These are phyloP conservation scores for Eudemis profundana DNA, from an alignment of 2,888 invertebrate species.

Conservation along the genomic window DNA sequence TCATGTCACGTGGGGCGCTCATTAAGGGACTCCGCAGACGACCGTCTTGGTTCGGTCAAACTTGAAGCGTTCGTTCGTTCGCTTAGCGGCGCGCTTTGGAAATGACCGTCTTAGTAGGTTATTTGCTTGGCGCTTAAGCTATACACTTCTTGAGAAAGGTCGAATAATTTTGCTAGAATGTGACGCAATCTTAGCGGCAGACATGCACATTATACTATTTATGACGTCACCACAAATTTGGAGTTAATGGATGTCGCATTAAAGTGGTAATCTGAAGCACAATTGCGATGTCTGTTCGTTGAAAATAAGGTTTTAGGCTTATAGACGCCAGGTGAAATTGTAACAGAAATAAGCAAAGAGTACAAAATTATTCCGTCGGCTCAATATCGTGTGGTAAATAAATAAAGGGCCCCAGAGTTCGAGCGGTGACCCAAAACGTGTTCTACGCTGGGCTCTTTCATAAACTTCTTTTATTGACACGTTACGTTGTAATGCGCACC, in stretches of 20 bases:
- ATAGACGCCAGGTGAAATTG: not conserved
- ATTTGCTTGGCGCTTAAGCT: not conserved
- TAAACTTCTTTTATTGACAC: slow-evolving; percentile 63
- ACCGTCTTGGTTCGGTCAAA: not conserved
- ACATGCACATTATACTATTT: slow-evolving; percentile 7
- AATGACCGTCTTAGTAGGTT: not conserved
- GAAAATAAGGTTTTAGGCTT: slow-evolving; percentile 1
- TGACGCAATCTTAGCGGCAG: slow-evolving; percentile 19
- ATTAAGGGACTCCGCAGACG: slow-evolving; percentile 2
- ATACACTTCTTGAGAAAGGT: slow-evolving; percentile 12
- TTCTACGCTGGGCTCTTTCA: slow-evolving; percentile 51
- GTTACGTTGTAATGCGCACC: slow-evolving; percentile 59
- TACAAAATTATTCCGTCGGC: slow-evolving; percentile 43
- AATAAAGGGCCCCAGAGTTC: slow-evolving; percentile 48
- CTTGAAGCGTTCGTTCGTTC: not conserved
- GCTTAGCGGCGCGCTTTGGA: not conserved
- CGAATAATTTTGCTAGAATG: slow-evolving; percentile 5
- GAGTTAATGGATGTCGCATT: not conserved
- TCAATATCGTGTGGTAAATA: slow-evolving; percentile 46
- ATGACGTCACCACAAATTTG: not conserved
- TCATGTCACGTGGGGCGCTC: too few species aligned
- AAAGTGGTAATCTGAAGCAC: slow-evolving; percentile 2
- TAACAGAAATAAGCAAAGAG: slow-evolving; percentile 18
- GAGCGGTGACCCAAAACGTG: slow-evolving; percentile 49
- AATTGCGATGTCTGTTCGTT: not conserved